These are phyloP conservation scores for Acanthiza pusilla DNA, from an alignment of 2,797 vertebrate species.

Conservation along the genomic window DNA sequence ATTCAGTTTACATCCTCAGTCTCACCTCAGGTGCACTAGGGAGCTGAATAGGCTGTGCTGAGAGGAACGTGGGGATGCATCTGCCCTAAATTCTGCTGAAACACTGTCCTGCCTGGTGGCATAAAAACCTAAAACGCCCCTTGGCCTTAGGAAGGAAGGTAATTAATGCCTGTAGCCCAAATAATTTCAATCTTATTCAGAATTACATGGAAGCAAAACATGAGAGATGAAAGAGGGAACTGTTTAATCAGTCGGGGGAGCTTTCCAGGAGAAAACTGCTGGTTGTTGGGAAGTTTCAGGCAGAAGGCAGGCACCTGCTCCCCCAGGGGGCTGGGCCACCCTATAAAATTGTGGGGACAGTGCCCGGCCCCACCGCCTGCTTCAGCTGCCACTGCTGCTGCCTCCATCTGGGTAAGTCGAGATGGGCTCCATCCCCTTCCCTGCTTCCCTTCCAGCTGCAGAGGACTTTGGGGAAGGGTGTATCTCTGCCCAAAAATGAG, in stretches of 20 bases:
- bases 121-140: not conserved
- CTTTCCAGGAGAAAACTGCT: conserved; percentile 41
- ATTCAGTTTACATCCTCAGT: not conserved
- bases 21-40: not conserved
- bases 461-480: not conserved
- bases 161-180: not conserved
- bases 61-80: not conserved
- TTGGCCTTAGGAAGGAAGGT: conserved; percentile 7
- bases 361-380: not conserved
- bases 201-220: conserved; percentile 43
- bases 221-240: conserved; percentile 42
- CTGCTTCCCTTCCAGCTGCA: not conserved
- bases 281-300: conserved; percentile 5
- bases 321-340: not conserved
- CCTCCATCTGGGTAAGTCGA: not conserved
- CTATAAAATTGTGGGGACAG: not conserved
- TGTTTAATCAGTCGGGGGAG: not conserved
- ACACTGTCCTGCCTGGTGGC: not conserved
- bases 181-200: conserved; percentile 57
- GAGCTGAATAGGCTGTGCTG: not conserved
- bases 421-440: not conserved
- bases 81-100: conserved; percentile 30
- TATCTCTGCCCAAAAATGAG: not conserved
- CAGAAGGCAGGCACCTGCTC: not conserved
- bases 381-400: rapidly evolving